A percentile compares a stretch with the other conserved stretches of the same genome.
Conservation (phyloP, 2,888 invertebrate species). For the Scaptomyza reducta region DNA sequence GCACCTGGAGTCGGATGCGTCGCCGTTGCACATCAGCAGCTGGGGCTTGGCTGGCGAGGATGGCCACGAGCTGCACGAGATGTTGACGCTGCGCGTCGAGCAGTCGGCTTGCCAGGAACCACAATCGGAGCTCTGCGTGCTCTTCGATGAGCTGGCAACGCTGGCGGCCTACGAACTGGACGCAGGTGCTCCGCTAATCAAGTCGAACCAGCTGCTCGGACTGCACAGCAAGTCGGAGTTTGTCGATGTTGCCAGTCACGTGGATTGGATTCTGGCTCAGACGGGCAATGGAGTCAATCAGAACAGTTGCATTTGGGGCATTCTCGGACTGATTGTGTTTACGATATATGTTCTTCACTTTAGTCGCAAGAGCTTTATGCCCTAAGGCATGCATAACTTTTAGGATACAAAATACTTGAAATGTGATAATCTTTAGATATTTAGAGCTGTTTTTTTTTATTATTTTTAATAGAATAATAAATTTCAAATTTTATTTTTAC, state of each 20-base stretch:
- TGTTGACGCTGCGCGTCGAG: conserved; percentile 36
- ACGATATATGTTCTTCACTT: conserved; percentile 69
- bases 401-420: conserved; percentile 10
- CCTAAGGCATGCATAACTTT: conserved; percentile 11
- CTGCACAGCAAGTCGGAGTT: conserved; percentile 43
- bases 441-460: neutral
- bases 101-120: conserved; percentile 19
- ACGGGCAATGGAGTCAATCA: conserved; percentile 72
- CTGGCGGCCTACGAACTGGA: conserved; percentile 31
- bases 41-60: conserved; percentile 50
- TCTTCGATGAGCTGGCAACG: conserved; percentile 7
- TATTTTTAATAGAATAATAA: conserved; percentile 16
- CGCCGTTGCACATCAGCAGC: conserved; percentile 47
- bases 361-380: conserved; percentile 48
- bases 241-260: conserved; percentile 57
- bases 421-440: conserved; percentile 46
- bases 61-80: conserved; percentile 52
- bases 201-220: conserved; percentile 43
- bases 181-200: conserved; percentile 60
- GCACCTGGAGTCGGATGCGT: neutral
- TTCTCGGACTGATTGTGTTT: conserved; percentile 70
- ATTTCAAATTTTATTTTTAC: neutral
- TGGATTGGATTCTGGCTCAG: conserved; percentile 69
- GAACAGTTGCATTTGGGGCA: conserved; percentile 81
- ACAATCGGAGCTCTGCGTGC: conserved; percentile 27